These are phyloP conservation scores for Agrilus planipennis DNA, from an alignment of 1,140 invertebrate species.

Conservation along the genomic window DNA sequence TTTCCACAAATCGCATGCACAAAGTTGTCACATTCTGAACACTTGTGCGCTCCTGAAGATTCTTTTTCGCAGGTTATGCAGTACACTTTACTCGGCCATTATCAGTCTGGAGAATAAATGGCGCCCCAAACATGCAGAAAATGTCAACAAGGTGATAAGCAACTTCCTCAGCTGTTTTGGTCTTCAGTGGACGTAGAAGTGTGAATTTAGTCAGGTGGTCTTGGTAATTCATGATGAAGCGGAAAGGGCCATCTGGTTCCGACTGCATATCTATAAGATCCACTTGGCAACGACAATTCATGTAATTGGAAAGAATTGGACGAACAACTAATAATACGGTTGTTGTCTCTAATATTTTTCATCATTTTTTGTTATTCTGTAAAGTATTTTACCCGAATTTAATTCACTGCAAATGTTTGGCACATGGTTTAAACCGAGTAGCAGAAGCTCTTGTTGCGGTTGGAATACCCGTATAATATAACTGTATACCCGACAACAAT, in stretches of 20 bases:
- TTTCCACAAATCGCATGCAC: too few relatives aligned
- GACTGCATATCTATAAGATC: constrained; percentile 36
- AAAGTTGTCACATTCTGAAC: too few relatives aligned
- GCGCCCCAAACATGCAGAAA: constrained; percentile 29
- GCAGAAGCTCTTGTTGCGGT: too few relatives aligned
- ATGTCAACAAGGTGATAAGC: constrained; percentile 17
- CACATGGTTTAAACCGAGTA: too few relatives aligned
- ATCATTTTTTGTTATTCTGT: too few relatives aligned
- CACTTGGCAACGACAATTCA: constrained; percentile 24
- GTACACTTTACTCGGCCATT: constrained; percentile 30
- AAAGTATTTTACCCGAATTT: too few relatives aligned
- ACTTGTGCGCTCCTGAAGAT: too few relatives aligned
- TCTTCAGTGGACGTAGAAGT: constrained; percentile 18
- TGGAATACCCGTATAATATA: too few relatives aligned
- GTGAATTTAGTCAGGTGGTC: constrained; percentile 36
- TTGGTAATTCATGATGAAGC: constrained; percentile 36
- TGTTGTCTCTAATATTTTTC: too few relatives aligned
- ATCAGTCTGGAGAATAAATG: constrained; percentile 28
- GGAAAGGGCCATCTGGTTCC: constrained; percentile 28
- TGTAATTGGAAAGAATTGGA: background rate
- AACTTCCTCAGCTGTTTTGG: constrained; percentile 21
- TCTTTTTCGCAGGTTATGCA: too few relatives aligned
- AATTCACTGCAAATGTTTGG: too few relatives aligned
- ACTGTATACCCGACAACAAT: too few relatives aligned
- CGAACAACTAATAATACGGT: constrained; percentile 8